Percentiles rank a stretch among this genome's conserved stretches.
Conservation (phyloP, 2,113 vertebrate genomes). For the Anolis sagrei region DNA sequence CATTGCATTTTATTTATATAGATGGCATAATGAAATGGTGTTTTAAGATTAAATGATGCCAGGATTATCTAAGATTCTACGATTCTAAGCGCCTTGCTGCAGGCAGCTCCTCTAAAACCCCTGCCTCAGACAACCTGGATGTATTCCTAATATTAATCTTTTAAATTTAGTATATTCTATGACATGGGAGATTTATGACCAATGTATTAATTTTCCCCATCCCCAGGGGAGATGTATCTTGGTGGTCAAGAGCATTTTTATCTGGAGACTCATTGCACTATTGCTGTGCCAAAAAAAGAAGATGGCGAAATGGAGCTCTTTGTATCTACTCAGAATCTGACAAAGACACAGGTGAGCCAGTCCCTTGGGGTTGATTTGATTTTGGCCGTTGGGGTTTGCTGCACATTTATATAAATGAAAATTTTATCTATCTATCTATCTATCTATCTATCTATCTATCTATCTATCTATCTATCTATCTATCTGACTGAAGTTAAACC, state of each 20-base stretch:
- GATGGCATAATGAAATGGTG: no score
- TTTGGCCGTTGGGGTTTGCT: no score
- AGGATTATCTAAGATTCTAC: no score
- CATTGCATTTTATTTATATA: no score
- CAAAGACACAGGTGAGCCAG: constrained; percentile 80
- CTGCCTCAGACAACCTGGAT: background rate
- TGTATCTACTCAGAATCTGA: constrained; percentile 86
- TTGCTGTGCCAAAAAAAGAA: constrained; percentile 90
- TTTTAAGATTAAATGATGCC: no score
- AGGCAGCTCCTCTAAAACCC: background rate
- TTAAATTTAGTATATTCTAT: background rate
- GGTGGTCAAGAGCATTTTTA: constrained; percentile 98
- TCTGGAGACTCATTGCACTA: constrained; percentile 90
- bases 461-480: no score
- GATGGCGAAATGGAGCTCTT: constrained; percentile 95
- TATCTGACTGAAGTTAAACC: background rate
- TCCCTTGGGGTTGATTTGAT: background rate
- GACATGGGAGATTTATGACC: background rate
- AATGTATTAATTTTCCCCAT: constrained; percentile 8
- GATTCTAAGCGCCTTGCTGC: no score
- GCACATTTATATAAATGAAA: background rate
- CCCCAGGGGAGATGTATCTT: constrained; percentile 87
- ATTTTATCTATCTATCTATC: background rate
- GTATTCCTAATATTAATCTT: background rate
- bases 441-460: no score